Conservation (phyloP, 2,888 invertebrate species). For the Conops quadrifasciatus region DNA sequence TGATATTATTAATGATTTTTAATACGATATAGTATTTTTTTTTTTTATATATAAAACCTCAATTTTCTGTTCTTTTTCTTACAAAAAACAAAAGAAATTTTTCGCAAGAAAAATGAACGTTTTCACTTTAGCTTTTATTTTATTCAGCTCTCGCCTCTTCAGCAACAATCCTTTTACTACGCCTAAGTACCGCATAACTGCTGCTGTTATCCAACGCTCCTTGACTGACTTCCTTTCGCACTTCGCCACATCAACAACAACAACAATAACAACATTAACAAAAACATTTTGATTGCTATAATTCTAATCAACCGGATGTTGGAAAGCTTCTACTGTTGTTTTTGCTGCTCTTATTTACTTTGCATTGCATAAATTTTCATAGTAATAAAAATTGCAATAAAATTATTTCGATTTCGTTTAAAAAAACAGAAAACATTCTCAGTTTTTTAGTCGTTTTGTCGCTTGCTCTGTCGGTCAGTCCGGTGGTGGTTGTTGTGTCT, state of each 20-base stretch:
- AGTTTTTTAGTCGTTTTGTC: not conserved
- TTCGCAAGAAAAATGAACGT: not conserved
- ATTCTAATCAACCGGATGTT: slow-evolving; percentile 52
- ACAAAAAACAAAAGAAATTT: not conserved
- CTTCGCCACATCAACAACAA: not conserved
- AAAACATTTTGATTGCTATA: slow-evolving; percentile 34
- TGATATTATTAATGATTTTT: not conserved
- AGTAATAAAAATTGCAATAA: slow-evolving; percentile 23
- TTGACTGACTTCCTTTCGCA: not conserved
- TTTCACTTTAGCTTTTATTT: not conserved
- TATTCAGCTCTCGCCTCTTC: not conserved
- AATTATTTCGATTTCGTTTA: not conserved
- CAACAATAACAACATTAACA: not conserved
- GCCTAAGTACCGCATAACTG: not conserved
- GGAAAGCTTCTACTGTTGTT: slow-evolving; percentile 22
- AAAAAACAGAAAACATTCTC: slow-evolving; percentile 8
- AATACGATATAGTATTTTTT: not conserved
- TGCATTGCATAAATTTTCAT: slow-evolving; percentile 38
- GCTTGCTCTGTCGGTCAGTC: too few relatives aligned
- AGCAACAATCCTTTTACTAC: not conserved
- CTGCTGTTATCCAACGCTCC: not conserved
- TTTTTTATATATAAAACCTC: not conserved
- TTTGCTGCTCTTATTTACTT: slow-evolving; percentile 3
- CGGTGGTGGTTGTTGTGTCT: too few relatives aligned
- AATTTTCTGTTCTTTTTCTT: not conserved